These are phyloP conservation scores for Anorthoa munda DNA, from an alignment of 2,888 invertebrate species.

Conservation along the genomic window DNA sequence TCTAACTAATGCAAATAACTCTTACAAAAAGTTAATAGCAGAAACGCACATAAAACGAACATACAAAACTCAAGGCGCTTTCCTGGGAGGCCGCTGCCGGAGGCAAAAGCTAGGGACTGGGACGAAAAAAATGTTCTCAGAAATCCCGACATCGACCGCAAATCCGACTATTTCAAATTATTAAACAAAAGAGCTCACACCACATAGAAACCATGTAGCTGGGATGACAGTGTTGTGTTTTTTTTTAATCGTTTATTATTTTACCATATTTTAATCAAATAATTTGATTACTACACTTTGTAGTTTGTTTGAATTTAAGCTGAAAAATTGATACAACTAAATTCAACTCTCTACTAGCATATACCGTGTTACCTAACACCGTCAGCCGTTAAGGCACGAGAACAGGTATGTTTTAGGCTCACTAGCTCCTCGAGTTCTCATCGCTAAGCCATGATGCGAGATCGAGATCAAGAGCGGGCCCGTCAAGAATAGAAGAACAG, in stretches of 20 bases:
- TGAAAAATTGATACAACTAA: too few species aligned
- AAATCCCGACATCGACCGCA: background rate
- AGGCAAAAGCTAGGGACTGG: constrained; percentile 46
- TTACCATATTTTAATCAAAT: background rate
- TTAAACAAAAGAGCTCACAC: too few species aligned
- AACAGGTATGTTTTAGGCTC: too few species aligned
- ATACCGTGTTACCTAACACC: too few species aligned
- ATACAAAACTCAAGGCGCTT: constrained; percentile 54
- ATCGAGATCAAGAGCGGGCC: too few species aligned
- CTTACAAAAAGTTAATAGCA: constrained; percentile 46
- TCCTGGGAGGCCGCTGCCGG: constrained; percentile 39
- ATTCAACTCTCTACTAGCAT: too few species aligned
- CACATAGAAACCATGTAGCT: background rate
- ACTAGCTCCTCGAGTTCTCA: too few species aligned
- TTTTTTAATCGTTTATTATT: background rate
- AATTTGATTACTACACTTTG: too few species aligned
- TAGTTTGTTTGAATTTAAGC: too few species aligned
- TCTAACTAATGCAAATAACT: constrained; percentile 38
- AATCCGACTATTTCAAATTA: background rate
- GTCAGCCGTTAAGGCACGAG: too few species aligned
- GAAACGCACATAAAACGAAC: constrained; percentile 51
- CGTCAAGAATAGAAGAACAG: too few species aligned
- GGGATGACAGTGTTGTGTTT: background rate
- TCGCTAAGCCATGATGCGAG: too few species aligned
- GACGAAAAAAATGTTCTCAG: constrained; percentile 5